Evolutionary conservation across 2,797 vertebrate species (phyloP), one percentile per base, ranked within the genome.

Genomic region (Xerus rutilus): DNA sequence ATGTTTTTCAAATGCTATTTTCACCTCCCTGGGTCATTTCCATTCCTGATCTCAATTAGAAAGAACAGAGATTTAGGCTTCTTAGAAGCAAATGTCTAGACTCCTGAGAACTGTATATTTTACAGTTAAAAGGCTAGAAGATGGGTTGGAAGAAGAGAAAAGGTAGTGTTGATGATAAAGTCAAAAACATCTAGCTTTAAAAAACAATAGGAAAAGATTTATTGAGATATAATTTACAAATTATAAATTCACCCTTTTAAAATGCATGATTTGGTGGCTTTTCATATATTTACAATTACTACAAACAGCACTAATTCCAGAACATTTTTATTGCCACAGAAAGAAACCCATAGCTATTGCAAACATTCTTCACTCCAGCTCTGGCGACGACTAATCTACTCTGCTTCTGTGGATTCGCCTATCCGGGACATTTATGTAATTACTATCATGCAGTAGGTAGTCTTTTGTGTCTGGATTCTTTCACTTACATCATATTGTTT

Each of bases 201-300:
- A 88, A 91, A 92, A 39, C 65, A 30, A 76, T 85, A 93, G 86
- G n/a, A 88, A 59, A 15, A 65, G 43, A n/a, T 81, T 86, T 86
- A 54, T 65, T 62, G 54, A 70, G 47, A 35, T 77, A 59, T 30
- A 15, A 70, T 28, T 87, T 49, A 54, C 35, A 47, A 32, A 39
- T 30, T 35, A 89, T 52, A 45, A 89, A 77, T 77, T 52, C 10
- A 74, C 25, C 43, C 47, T 83, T 89, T 85, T 76, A 45, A 88
- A 65, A 88, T 23, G n/a, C 47, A 67, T 25, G 72, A 32, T 67
- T 83, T 52, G 17, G 52, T 87, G 13, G 17, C 32, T 64, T 89
- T 84, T 65, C 39, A 25, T 35, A 9, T 62, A 86, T 47, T 77
- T 17, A 35, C 73, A 72, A 79, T 77, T 73, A n/a, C n/a, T 57